Conservation (phyloP, 2,113 vertebrate species). For the Chamaetylas fuelleborni region DNA sequence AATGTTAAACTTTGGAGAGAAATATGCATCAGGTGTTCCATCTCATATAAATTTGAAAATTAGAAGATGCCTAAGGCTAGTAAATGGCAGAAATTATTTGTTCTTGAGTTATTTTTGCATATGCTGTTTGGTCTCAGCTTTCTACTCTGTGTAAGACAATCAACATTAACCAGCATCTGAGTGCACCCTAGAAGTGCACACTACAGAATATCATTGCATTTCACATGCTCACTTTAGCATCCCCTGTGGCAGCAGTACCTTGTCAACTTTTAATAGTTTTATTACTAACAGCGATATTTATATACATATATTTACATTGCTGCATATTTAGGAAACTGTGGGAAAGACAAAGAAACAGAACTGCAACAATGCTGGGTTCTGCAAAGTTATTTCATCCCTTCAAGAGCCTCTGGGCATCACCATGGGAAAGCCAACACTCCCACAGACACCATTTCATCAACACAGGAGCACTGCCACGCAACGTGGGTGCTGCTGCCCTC, state of each 20-base stretch:
- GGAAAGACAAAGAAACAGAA: not conserved
- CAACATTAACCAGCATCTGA: not conserved
- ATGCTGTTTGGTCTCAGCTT: not conserved
- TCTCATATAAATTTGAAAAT: not conserved
- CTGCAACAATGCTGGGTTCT: not conserved
- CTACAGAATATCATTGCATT: not conserved
- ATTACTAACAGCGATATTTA: not conserved
- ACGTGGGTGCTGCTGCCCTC: not conserved
- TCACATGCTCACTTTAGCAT: not conserved
- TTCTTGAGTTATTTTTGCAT: not conserved
- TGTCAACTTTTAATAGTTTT: not conserved
- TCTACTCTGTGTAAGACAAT: not conserved
- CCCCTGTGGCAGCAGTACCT: not conserved
- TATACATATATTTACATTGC: not conserved
- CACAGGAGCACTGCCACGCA: accelerated
- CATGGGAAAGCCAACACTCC: not conserved
- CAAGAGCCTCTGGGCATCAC: not conserved
- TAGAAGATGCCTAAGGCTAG: not conserved
- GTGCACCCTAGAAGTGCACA: not conserved
- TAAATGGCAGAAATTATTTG: not conserved
- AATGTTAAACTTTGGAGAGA: not conserved
- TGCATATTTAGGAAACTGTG: not conserved
- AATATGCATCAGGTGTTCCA: not conserved
- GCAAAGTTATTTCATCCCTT: not conserved
- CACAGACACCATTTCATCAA: not conserved